Base-by-base conservation (phyloP, 2,113 vertebrate species). In the Halcyon senegalensis region DNA sequence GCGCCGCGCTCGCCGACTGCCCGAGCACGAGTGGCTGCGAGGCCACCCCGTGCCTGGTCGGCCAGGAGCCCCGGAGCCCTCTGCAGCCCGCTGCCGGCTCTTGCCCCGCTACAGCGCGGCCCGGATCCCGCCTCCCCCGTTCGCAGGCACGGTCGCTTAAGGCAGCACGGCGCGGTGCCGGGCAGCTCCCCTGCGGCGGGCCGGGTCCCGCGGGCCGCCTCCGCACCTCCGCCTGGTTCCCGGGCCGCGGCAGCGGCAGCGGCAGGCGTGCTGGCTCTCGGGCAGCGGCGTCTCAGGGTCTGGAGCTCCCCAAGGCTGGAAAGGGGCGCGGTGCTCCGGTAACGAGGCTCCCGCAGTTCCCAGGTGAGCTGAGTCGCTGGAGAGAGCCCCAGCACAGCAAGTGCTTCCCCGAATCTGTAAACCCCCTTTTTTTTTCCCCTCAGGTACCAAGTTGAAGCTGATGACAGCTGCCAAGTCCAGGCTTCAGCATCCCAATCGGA, bases 261-360 rank as follows among this genome's bases (percentile, higher is more conserved):
- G 2, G 12, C 44, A 46, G 67, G 53, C 16, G 18, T 3, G 1
- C 25, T 3, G 10, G n/a, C 0, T 7, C 23, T 20, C 58, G 35
- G 13, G 0, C 46, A 4, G 43, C 39, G 41, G n/a, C 20, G 4
- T 44, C 59, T 11, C 35, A 9, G 39, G 56, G 35, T 46, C 15
- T 3, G 56, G 41, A 78, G 77, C 69, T 31, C 7, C 81, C 48
- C 19, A 35, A 28, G 16, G 39, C 41, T 10, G 35, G 23, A 25
- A 59, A 11, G 4, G 69, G n/a, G 51, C 41, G 43, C 24, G 37
- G 51, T 18, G 58, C 41, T 18, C 27, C 31, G 16, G 48, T 39
- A 27, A 53, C 56, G 14, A 62, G 50, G 33, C 56, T 80, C 10
- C 21, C 64, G 16, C 56, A 16, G 43, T 35, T 12, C 41, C 5